These are phyloP conservation scores for Zoanthus sansibaricus DNA, from an alignment of 92 coral and sea anemone species.

Conservation along the genomic window DNA sequence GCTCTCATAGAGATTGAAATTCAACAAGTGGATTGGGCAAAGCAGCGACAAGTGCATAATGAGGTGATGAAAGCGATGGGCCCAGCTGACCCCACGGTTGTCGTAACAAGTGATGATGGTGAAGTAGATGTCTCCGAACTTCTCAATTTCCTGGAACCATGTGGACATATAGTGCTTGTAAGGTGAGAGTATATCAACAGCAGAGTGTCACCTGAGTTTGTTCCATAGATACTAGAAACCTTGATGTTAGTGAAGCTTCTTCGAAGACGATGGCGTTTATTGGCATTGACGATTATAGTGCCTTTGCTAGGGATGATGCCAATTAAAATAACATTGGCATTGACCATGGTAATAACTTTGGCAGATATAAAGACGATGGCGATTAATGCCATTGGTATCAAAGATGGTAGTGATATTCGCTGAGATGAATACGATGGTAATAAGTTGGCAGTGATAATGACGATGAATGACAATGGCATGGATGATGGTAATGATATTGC, in stretches of 20 bases:
- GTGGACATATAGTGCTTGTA: conserved; percentile 90
- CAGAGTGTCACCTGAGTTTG: neutral
- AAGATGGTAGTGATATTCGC: neutral
- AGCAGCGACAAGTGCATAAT: conserved; percentile 87
- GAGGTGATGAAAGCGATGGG: conserved; percentile 96
- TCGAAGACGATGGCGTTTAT: no score
- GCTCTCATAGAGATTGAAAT: conserved; percentile 93
- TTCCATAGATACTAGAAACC: no score
- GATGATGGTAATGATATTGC: no score
- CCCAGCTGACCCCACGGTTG: conserved; percentile 97
- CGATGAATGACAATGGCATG: no score
- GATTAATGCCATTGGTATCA: neutral
- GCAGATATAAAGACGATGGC: neutral
- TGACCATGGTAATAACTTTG: neutral
- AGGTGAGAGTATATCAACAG: conserved; percentile 63
- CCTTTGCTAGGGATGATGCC: neutral
- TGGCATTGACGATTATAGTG: neutral
- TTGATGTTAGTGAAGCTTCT: no score
- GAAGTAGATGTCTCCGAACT: conserved; percentile 86
- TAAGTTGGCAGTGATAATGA: no score
- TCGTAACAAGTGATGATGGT: conserved; percentile 75
- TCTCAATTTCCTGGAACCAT: conserved; percentile 77
- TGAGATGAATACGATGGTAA: no score
- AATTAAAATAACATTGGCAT: neutral
- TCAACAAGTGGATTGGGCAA: conserved; percentile 87